Evolutionary conservation across 1,140 invertebrate genomes (phyloP).

Genomic region (Pogonomyrmex barbatus): DNA sequence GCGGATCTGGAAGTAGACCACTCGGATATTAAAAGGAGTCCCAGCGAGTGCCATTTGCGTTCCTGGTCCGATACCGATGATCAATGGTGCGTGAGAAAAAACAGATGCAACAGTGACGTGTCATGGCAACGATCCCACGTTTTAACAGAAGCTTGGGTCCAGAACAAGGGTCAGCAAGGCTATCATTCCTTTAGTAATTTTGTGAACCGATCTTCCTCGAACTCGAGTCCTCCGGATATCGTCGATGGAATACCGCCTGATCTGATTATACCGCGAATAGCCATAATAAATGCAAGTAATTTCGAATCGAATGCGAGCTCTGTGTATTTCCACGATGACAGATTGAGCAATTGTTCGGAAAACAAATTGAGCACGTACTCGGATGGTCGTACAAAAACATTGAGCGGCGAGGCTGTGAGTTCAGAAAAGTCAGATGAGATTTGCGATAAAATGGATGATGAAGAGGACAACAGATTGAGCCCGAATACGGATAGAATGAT

Average conservation of each 20-base stretch:
- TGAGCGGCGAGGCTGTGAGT: constrained; percentile 80
- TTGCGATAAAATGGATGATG: constrained; percentile 70
- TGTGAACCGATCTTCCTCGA: constrained; percentile 49
- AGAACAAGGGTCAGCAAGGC: constrained; percentile 72
- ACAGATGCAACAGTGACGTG: constrained; percentile 81
- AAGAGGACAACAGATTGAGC: constrained; percentile 70
- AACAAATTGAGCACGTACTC: constrained; percentile 75
- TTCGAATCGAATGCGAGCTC: constrained; percentile 84
- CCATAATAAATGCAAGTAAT: constrained; percentile 84
- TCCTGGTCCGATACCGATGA: constrained; percentile 72
- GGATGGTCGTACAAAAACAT: constrained; percentile 77
- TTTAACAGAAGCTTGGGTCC: constrained; percentile 77
- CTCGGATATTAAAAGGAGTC: constrained; percentile 70
- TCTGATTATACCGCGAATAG: constrained; percentile 82
- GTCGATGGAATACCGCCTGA: constrained; percentile 65
- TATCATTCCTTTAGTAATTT: constrained; percentile 74
- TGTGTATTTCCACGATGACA: constrained; percentile 79
- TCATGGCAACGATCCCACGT: constrained; percentile 81
- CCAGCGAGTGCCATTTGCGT: constrained; percentile 74
- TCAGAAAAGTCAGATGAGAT: constrained; percentile 77
- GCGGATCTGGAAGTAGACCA: constrained; percentile 26
- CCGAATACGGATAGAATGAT: constrained; percentile 23
- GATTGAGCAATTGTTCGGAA: constrained; percentile 71
- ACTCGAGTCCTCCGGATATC: constrained; percentile 64
- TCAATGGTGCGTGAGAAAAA: constrained; percentile 69